Base-by-base conservation (phyloP, 2,888 invertebrate species). In the Drosophila hamatofila region DNA sequence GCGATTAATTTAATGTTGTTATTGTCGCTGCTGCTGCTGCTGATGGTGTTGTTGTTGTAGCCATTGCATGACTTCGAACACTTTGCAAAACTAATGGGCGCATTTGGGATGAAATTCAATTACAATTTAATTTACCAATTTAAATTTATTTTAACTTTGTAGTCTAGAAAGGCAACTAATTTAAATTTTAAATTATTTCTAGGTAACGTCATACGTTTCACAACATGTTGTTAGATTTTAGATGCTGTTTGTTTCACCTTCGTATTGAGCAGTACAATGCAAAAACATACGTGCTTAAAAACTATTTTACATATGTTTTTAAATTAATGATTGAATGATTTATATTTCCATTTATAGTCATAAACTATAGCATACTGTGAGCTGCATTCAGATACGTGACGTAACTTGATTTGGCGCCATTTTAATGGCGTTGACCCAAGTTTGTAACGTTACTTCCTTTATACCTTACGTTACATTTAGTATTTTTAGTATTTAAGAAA, bases 61-160 rank as follows among this genome's bases (percentile, higher is more conserved):
- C 14, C 35, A 27, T 82, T 66, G 86, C 83, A 82, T 86, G 84
- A 49, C 37, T 55, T n/a, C 18, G 23, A 63, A 48, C 72, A 66
- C 66, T 78, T 80, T 82, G 54, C 51, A 76, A 84, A 83, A 55
- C 73, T 69, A 76, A 83, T 83, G 74, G 42, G 39, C 56, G 52
- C 51, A 57, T 59, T 68, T 64, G 23, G 55, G 55, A 78, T 77
- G 70, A 65, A 78, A 76, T 75, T 82, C 67, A 83, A 80, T 71
- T 64, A 58, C 48, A 18, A 64, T 23, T 25, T n/a, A n/a, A n/a
- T 46, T 55, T 56, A 1, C 18, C n/a, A 44, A 49, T 61, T 48
- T 49, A 51, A 59, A 27, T 6, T 39, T 44, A 25, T 49, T 37
- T 39, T 11, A 9, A 12, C 1, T 33, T 9, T 21, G 1, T 23